Evolutionary conservation across 2,888 invertebrate genomes (phyloP).

Genomic region (Hoplodrina ambigua): DNA sequence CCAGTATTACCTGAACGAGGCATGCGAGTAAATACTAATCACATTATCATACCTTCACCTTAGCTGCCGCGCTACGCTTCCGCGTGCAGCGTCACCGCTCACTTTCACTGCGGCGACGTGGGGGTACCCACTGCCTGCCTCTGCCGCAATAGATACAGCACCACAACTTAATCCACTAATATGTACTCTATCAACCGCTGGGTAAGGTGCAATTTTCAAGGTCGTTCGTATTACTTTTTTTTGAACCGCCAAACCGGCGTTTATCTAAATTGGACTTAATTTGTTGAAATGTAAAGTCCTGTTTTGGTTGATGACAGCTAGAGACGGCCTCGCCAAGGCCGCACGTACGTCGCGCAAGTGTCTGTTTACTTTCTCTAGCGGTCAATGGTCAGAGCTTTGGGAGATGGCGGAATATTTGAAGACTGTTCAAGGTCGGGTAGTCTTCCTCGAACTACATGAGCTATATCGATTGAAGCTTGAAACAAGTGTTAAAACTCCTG

Average conservation of each 20-base stretch:
- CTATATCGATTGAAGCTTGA: constrained; percentile 4
- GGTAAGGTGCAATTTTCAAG: constrained; percentile 69
- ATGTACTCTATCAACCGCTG: constrained; percentile 67
- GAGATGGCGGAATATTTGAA: constrained; percentile 71
- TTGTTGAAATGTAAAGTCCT: constrained; percentile 62
- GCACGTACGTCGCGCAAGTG: constrained; percentile 75
- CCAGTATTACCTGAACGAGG: constrained; percentile 73
- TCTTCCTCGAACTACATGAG: constrained; percentile 26
- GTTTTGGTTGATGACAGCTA: constrained; percentile 58
- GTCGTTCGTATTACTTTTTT: constrained; percentile 63
- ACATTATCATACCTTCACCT: constrained; percentile 81
- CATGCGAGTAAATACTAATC: constrained; percentile 76
- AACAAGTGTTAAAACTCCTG: neutral
- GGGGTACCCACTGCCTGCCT: constrained; percentile 70
- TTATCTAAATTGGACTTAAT: constrained; percentile 71
- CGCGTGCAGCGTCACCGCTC: constrained; percentile 83
- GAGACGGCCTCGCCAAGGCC: constrained; percentile 85
- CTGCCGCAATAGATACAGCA: constrained; percentile 69
- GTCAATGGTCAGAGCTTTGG: constrained; percentile 82
- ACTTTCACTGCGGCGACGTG: constrained; percentile 83
- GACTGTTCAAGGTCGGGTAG: constrained; percentile 77
- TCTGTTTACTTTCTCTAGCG: constrained; percentile 88
- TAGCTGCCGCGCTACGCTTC: constrained; percentile 83
- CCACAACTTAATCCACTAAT: constrained; percentile 58
- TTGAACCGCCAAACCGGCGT: constrained; percentile 65